Base-by-base conservation (phyloP, 1,140 invertebrate genomes). In the Bathynomus jamesi region DNA sequence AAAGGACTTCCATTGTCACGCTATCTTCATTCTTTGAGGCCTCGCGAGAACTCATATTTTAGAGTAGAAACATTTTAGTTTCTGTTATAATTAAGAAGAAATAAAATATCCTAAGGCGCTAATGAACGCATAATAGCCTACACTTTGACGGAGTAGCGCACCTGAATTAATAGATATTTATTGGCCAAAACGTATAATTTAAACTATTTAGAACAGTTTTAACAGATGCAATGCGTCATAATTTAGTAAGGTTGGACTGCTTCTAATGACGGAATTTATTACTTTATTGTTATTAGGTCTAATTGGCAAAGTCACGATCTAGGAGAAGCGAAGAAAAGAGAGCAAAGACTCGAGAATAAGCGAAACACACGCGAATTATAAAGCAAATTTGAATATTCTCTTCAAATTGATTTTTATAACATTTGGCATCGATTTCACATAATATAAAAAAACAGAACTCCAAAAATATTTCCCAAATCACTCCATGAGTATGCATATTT, bases 241-340 rank as follows among this genome's bases (percentile, higher is more conserved):
- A 53, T 53, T 53, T 53, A 21, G 11, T 53, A 53, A 53, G 40
- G 40, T 53, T 53, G 40, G 40, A 53, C 40, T 53, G 40, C 40
- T 53, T 53, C 40, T 53, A 53, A 53, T 53, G 40, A 53, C 40
- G 40, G 40, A 53, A 53, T 53, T 53, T 53, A 53, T 53, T 53
- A 21, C 40, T 53, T 53, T 53, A 53, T 53, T 53, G 2, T 53
- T 53, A 53, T 53, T 17, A 53, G 21, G 40, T 53, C 40, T 53
- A 53, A 53, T 53, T 53, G 40, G 21, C 40, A 53, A 53, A 53
- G 40, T 53, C 40, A 53, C 40, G 40, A 53, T 53, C 21, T 11
- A 21, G 11, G 21, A 53, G 21, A 53, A 1, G 21, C 21, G 21
- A 53, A 53, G 13, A 53, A 21, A 53, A 5, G 5, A 5, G 21